Evolutionary conservation across 37 sponge, comb jelly and placozoan genomes (phyloP), one percentile per base, ranked within the genome.

Genomic region (Crambe crambe): DNA sequence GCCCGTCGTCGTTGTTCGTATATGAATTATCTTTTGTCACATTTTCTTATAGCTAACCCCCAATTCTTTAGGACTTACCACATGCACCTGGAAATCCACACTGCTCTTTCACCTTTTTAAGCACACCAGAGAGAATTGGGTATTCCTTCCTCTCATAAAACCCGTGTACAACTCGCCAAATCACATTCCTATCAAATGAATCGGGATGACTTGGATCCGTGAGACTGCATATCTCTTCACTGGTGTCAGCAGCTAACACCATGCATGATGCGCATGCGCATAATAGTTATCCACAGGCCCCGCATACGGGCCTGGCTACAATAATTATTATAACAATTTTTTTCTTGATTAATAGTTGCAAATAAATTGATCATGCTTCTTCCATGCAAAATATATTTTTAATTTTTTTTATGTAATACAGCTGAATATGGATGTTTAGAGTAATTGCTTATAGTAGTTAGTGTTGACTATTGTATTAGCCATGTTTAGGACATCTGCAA

Each of bases 201-300:
- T 62, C 64, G n/a, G 64, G 64, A 20, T 62, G 64, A 62, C 64
- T 62, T 29, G 10, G 15, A 62, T 62, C 18, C 54, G 74, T 54
- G 81, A 69, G 54, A 34, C 81, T 34, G 31, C 64, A 62, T 42
- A 66, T 20, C 61, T 82, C 30, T 37, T 12, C 60, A 80, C 36
- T 18, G 39, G 72, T 32, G 81, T 59, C 42, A 59, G 61, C 6
- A 70, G 34, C 27, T 72, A 67, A 12, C 15, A n/a, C n/a, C n/a
- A n/a, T n/a, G n/a, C n/a, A n/a, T n/a, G n/a, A n/a, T n/a, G n/a
- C n/a, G n/a, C n/a, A n/a, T n/a, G n/a, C n/a, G n/a, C n/a, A n/a
- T n/a, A n/a, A n/a, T n/a, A n/a, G n/a, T n/a, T n/a, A n/a, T n/a
- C n/a, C n/a, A n/a, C n/a, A n/a, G n/a, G n/a, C n/a, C n/a, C n/a